Evolutionary conservation across 2,113 vertebrate species (phyloP).

Genomic region (Mionectes macconnelli): DNA sequence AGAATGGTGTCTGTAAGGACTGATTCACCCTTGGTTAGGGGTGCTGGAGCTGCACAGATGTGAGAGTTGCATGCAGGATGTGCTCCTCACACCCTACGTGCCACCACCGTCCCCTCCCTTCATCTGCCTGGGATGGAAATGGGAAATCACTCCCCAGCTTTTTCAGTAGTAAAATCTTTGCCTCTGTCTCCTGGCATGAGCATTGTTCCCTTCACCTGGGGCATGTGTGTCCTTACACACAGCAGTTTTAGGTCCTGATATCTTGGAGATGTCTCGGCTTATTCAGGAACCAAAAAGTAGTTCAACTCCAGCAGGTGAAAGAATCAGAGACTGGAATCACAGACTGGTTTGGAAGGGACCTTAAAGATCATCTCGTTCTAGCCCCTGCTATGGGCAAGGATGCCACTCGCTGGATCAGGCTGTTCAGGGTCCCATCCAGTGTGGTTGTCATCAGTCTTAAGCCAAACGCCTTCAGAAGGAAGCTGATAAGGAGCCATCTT

Average conservation of each 20-base stretch:
- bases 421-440: background rate
- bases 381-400: background rate
- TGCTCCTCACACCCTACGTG: background rate
- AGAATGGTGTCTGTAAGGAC: background rate
- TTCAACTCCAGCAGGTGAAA: background rate
- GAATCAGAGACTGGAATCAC: background rate
- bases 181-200: background rate
- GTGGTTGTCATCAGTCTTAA: background rate
- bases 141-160: background rate
- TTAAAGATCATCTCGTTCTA: background rate
- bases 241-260: background rate
- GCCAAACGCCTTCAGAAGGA: background rate
- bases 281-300: background rate
- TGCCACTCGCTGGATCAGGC: background rate
- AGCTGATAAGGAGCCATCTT: background rate
- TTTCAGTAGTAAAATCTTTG: background rate
- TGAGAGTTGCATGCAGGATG: background rate
- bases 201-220: background rate
- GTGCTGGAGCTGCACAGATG: background rate
- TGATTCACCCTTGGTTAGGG: accelerated
- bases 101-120: background rate
- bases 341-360: background rate
- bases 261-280: background rate
- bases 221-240: background rate
- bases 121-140: background rate